Evolutionary conservation across 2,113 vertebrate genomes (phyloP), one percentile per base, ranked within the genome.

Genomic region (Tamias sibiricus): DNA sequence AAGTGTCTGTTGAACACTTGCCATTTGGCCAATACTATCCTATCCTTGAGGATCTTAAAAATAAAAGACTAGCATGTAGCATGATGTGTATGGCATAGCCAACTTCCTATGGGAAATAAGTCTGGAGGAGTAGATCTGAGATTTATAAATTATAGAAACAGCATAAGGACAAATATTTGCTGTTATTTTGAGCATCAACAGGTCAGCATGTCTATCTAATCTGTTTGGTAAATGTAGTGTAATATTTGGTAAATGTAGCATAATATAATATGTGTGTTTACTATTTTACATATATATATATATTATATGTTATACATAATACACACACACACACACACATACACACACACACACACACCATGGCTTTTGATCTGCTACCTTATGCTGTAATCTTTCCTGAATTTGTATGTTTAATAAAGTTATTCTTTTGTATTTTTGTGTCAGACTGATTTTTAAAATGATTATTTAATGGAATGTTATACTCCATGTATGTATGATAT

Each of bases 401-500:
- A 81, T 97, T 95, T 87, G 35, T 96, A 88, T 95, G 72, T 96
- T 96, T 90, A 97, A 96, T 98, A 98, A 98, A 98, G 44, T 90
- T 83, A 76, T 76, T 32, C 35, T 96, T 91, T 75, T 86, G 35
- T 90, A 74, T 96, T 90, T 93, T 95, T 86, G 75, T 92, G 28
- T 96, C 80, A 57, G 66, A 81, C 72, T 92, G 44, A 91, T 84
- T 97, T 91, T 77, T 75, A 92, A 90, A 91, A 82, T 40, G 4
- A 26, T 74, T 71, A 14, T 71, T 62, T 49, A 74, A 76, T 54
- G 6, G 19, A 19, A 54, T 20, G 54, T 54, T 54, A 54, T 6
- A 54, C 54, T 54, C 19, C 54, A 7, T 20, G 54, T 54, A 54
- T 54, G 19, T 20, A 54, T 54, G 52, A 54, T 54, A 54, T 54